Conservation (phyloP, 2,888 invertebrate genomes). For the Drosophila acutilabella region DNA sequence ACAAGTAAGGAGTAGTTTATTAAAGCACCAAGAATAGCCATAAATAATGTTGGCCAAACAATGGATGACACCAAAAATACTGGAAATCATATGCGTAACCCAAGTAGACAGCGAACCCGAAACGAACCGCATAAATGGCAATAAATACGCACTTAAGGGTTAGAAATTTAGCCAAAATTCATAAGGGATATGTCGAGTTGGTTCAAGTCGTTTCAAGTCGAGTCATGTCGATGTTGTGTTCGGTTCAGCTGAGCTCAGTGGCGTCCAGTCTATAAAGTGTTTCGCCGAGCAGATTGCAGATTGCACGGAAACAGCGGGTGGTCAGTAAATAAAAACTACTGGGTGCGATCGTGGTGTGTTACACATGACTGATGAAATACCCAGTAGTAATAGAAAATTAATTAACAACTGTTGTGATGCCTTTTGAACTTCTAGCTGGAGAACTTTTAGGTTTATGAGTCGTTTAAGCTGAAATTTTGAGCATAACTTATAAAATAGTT, state of each 20-base stretch:
- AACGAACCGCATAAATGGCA: conserved; percentile 79
- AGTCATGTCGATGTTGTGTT: background rate
- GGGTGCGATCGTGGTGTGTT: background rate
- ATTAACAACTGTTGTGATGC: no score
- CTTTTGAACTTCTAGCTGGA: background rate
- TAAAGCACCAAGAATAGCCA: conserved; percentile 60
- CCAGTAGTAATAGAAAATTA: background rate
- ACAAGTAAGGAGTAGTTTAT: conserved; percentile 46
- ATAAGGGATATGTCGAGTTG: conserved; percentile 12
- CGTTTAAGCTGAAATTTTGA: background rate
- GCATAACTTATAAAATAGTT: background rate
- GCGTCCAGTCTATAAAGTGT: conserved; percentile 13
- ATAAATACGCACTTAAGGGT: conserved; percentile 80
- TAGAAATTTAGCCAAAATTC: conserved; percentile 48
- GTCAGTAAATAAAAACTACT: conserved; percentile 29
- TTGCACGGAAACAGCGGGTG: conserved; percentile 52
- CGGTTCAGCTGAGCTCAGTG: background rate
- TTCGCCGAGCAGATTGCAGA: conserved; percentile 53
- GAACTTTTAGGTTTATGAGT: background rate
- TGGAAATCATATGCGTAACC: conserved; percentile 71
- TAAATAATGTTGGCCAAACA: conserved; percentile 68
- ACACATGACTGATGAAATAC: background rate
- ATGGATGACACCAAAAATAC: conserved; percentile 27
- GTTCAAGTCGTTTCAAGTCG: background rate
- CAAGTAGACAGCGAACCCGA: conserved; percentile 45